phyloP scores from a whole-genome alignment of 2,113 vertebrate genomes.

The Myiopsitta monachus region DNA sequence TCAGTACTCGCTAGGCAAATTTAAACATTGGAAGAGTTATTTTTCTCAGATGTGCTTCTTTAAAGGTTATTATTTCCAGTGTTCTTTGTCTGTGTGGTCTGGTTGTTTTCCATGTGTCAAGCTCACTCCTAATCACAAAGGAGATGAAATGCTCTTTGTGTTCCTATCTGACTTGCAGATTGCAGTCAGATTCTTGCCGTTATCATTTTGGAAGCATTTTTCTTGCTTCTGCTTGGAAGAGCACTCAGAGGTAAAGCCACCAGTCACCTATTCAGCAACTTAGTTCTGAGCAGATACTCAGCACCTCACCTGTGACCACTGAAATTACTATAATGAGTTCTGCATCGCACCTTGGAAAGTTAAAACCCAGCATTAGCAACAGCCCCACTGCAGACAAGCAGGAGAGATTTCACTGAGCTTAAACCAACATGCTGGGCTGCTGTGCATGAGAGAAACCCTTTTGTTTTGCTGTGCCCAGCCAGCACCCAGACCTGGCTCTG shows the following conservation, averaged over 20 bases:
- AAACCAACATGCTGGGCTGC: background rate
- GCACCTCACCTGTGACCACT: background rate
- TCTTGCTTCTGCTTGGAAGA: background rate
- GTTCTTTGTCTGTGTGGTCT: slow-evolving; percentile 55
- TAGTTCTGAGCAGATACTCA: background rate
- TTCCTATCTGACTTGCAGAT: slow-evolving; percentile 40
- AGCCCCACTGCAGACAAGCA: background rate
- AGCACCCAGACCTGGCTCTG: background rate
- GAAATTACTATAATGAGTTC: background rate
- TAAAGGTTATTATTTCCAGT: slow-evolving; percentile 48
- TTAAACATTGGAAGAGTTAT: slow-evolving; percentile 23
- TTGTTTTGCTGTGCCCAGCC: fast-evolving
- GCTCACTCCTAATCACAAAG: slow-evolving; percentile 35
- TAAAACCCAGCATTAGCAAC: background rate
- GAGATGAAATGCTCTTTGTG: slow-evolving; percentile 44
- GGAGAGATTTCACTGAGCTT: background rate
- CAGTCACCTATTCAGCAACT: background rate
- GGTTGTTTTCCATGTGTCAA: slow-evolving; percentile 41
- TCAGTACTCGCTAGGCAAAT: slow-evolving; percentile 17
- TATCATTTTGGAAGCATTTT: background rate
- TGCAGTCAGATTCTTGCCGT: slow-evolving; percentile 1
- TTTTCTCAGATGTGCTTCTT: slow-evolving; percentile 45
- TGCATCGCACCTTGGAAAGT: background rate
- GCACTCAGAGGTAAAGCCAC: background rate
- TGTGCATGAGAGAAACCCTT: background rate